These are phyloP conservation scores for Timandra comae DNA, from an alignment of 2,888 invertebrate genomes.

Conservation along the genomic window DNA sequence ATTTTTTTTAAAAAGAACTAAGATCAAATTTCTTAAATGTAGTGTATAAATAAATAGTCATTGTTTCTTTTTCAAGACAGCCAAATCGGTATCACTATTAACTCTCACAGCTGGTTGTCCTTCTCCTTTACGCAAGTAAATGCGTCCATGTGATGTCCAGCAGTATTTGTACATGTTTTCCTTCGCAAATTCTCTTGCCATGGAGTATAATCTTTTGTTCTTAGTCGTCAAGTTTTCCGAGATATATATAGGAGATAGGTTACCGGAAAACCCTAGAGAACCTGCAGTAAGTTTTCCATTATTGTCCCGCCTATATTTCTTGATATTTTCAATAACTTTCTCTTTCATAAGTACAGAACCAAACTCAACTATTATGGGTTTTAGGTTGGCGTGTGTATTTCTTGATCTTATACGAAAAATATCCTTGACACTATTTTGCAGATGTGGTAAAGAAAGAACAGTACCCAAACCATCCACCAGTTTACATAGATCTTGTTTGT, in stretches of 20 bases:
- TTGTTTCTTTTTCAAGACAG: not conserved
- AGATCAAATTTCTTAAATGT: too few species aligned
- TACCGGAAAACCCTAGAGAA: not conserved
- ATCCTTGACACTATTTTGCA: not conserved
- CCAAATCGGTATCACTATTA: not conserved
- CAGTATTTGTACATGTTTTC: not conserved
- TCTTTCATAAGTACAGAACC: not conserved
- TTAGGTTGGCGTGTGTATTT: not conserved
- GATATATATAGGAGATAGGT: not conserved
- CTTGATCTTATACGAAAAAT: conserved; percentile 1
- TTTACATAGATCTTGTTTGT: conserved; percentile 1
- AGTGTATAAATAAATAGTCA: too few species aligned
- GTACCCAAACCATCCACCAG: not conserved
- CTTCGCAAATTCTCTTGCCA: not conserved
- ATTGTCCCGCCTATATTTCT: conserved; percentile 1
- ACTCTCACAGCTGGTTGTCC: not conserved
- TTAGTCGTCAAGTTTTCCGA: conserved; percentile 1
- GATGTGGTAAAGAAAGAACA: not conserved
- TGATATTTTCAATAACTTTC: not conserved
- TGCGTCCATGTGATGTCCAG: not conserved
- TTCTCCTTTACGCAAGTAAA: conserved; percentile 1
- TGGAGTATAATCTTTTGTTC: not conserved
- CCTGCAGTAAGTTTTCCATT: not conserved
- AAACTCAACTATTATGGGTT: conserved; percentile 1
- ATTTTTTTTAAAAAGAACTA: too few species aligned